Evolutionary conservation across 2,797 vertebrate species (phyloP).

Genomic region (Pipistrellus pipistrellus): DNA sequence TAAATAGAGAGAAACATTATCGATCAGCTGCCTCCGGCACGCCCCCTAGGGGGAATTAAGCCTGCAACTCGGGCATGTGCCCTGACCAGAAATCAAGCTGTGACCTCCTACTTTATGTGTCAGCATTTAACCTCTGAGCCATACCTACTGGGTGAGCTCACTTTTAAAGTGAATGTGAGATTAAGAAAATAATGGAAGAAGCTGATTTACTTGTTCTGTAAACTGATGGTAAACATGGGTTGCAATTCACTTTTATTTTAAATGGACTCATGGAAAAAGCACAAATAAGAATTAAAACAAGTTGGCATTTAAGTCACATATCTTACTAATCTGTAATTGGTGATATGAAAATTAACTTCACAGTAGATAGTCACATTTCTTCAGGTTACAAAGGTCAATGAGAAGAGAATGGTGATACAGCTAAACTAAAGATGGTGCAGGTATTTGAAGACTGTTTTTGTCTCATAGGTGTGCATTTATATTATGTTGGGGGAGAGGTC

Average conservation of each 20-base stretch:
- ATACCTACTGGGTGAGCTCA: background rate
- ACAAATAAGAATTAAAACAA: background rate
- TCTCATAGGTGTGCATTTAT: conserved; percentile 94
- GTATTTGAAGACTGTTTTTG: background rate
- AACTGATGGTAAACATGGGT: background rate
- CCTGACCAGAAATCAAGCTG: too few relatives aligned
- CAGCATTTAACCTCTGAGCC: too few relatives aligned
- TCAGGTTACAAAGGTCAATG: background rate
- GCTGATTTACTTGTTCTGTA: background rate
- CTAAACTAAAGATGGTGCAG: background rate
- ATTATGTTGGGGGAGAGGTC: conserved; percentile 98
- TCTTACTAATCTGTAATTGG: background rate
- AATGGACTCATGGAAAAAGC: background rate
- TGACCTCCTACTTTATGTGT: too few relatives aligned
- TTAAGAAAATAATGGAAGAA: background rate
- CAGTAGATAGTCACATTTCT: fast-evolving
- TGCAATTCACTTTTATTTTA: background rate
- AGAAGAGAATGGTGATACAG: background rate
- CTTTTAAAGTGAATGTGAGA: background rate
- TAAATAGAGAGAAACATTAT: too few relatives aligned
- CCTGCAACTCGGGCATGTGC: too few relatives aligned
- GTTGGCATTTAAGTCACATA: background rate
- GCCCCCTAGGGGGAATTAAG: too few relatives aligned
- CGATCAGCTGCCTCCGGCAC: too few relatives aligned
- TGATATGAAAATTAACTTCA: background rate